These are phyloP conservation scores for Karalla daura DNA, from an alignment of 2,797 vertebrate genomes.

Conservation along the genomic window DNA sequence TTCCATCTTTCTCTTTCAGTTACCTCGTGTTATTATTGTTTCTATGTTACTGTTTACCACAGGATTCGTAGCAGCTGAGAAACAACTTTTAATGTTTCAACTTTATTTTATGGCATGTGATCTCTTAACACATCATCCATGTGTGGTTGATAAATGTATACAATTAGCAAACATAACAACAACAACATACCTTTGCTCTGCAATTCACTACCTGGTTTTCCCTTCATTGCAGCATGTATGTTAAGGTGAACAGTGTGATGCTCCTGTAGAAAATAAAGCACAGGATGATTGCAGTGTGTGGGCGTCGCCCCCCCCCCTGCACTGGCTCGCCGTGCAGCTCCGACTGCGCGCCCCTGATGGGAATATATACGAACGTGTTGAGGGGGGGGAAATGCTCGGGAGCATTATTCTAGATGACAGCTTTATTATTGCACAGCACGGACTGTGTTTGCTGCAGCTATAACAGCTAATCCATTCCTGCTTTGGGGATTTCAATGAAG, in stretches of 20 bases:
- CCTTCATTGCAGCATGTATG: background rate
- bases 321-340: background rate
- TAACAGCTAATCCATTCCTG: conserved; percentile 29
- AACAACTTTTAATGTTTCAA: too few relatives aligned
- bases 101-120: too few relatives aligned
- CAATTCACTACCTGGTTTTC: too few relatives aligned
- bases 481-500: conserved; percentile 8
- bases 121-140: too few relatives aligned
- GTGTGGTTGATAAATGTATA: too few relatives aligned
- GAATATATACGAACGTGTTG: background rate
- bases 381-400: conserved; percentile 8
- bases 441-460: background rate
- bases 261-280: background rate
- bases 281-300: too few relatives aligned
- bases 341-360: background rate
- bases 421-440: background rate
- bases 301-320: background rate
- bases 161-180: too few relatives aligned
- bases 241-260: background rate
- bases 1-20: too few relatives aligned
- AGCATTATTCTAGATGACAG: background rate
- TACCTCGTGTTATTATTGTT: too few relatives aligned
- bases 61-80: too few relatives aligned
- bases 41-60: too few relatives aligned
- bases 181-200: too few relatives aligned